phyloP scores from a whole-genome alignment of 2,113 vertebrate species.

The Anarrhichthys ocellatus region DNA sequence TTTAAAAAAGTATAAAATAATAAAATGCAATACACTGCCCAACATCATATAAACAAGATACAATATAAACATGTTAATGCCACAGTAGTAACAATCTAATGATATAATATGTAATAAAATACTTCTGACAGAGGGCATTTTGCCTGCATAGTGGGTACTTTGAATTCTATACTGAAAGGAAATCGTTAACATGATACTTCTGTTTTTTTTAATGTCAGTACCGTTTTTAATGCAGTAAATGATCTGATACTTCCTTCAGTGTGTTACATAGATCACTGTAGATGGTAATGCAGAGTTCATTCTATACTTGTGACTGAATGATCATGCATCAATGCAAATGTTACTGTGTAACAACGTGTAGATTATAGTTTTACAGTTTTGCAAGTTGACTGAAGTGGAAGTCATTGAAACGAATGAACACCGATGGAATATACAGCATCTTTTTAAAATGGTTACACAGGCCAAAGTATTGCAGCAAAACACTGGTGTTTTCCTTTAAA shows the following conservation, averaged over 20 bases:
- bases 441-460: constrained; percentile 2
- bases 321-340: background rate
- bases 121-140: background rate
- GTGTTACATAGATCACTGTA: background rate
- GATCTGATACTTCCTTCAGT: background rate
- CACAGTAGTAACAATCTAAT: background rate
- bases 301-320: background rate
- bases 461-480: background rate
- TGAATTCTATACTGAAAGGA: background rate
- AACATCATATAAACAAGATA: background rate
- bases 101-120: too few species aligned
- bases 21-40: background rate
- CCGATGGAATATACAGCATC: background rate
- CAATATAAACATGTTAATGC: background rate
- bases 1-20: background rate
- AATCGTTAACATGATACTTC: background rate
- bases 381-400: background rate
- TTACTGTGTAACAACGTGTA: background rate
- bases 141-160: background rate
- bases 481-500: constrained; percentile 1
- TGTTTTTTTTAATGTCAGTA: background rate
- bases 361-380: background rate
- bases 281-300: too few species aligned
- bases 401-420: background rate
- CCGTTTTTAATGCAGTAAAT: background rate